Conservation (phyloP, 2,113 vertebrate species). For the Corythaixoides concolor region DNA sequence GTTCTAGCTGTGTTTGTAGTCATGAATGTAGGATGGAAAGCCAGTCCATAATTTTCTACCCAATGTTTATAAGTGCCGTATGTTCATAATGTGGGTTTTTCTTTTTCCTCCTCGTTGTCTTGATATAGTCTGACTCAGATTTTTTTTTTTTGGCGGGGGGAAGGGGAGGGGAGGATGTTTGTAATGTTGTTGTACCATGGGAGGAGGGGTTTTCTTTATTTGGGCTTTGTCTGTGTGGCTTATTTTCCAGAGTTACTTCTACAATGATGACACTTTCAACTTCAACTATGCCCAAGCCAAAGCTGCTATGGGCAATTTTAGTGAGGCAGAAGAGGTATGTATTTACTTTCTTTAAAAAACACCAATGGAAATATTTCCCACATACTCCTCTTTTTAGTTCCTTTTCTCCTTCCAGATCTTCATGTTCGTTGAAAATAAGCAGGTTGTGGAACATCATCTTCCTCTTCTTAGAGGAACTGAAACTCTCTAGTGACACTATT, state of each 20-base stretch:
- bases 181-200: neutral
- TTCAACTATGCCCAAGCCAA: conserved; percentile 99
- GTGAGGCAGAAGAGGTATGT: conserved; percentile 92
- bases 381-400: neutral
- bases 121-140: neutral
- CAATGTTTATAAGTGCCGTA: conserved; percentile 20
- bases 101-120: neutral
- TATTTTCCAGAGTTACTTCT: conserved; percentile 92
- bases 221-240: neutral
- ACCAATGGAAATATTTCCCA: neutral
- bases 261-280: conserved; percentile 94
- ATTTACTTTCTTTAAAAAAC: conserved; percentile 14
- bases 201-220: neutral
- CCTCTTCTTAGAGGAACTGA: neutral
- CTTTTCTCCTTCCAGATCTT: neutral
- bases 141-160: neutral
- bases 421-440: conserved; percentile 5
- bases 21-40: conserved; percentile 4
- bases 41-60: conserved; percentile 44
- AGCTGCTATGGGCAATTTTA: conserved; percentile 89
- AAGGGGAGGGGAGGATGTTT: neutral
- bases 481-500: conserved; percentile 1
- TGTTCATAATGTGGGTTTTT: conserved; percentile 8
- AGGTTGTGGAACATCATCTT: neutral
- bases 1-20: conserved; percentile 32